Conservation (phyloP, 2,113 vertebrate genomes). For the Glaucidium brasilianum region DNA sequence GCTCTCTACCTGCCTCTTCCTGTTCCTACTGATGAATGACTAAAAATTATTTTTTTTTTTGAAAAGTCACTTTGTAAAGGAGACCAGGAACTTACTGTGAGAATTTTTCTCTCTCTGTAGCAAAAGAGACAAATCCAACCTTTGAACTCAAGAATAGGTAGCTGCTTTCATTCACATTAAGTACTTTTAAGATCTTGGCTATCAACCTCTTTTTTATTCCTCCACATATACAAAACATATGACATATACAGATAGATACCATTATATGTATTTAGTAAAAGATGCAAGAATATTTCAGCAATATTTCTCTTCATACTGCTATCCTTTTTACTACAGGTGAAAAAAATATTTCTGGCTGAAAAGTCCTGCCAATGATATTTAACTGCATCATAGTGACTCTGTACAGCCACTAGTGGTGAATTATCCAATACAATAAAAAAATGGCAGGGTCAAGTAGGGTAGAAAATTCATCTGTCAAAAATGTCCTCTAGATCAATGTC, state of each 20-base stretch:
- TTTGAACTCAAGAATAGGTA: background rate
- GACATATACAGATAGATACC: background rate
- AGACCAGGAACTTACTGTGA: background rate
- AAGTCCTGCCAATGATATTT: background rate
- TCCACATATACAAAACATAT: background rate
- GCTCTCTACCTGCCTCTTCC: background rate
- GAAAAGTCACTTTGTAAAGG: background rate
- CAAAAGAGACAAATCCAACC: background rate
- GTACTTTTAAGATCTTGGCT: background rate
- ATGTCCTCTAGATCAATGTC: background rate
- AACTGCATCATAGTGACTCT: background rate
- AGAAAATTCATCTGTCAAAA: background rate
- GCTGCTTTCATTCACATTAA: background rate
- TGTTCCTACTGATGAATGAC: background rate
- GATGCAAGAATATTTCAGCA: background rate
- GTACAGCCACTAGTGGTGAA: background rate
- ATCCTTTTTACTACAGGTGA: background rate
- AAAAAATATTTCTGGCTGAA: background rate
- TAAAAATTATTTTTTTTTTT: background rate
- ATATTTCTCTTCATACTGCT: background rate
- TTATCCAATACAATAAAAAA: background rate
- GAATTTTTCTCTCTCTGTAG: background rate
- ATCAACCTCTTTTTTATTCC: background rate
- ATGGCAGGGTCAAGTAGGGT: background rate
- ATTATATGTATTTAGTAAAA: background rate